Base-by-base conservation (phyloP, 2,888 invertebrate species). In the Rotaria magnacalcarata region DNA sequence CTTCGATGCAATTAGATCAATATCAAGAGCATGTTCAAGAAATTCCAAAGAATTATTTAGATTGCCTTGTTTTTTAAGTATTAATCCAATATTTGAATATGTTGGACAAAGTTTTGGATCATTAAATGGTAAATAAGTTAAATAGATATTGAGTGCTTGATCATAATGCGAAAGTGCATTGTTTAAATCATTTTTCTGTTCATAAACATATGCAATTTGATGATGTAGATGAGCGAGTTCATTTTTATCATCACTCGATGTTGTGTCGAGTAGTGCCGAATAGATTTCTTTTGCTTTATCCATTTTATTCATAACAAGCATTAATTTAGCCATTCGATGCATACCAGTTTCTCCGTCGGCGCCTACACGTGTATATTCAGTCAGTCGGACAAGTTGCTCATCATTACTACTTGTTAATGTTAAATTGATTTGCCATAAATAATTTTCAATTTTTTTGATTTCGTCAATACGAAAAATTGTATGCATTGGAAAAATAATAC, bases 401-500 rank as follows among this genome's bases (percentile, higher is more conserved):
- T 80, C 80, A 47, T 80, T 80, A 43, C 34, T 14, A 43, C 19
- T 47, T 5, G 80, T 80, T 47, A 80, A n/a, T 21, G 19, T 47
- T 47, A 80, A 80, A 21, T 80, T 24, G 3, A 80, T 19, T 80
- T 80, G 24, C 80, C 80, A 80, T 11, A 80, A 6, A 47, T 19
- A 10, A 19, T 80, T n/a, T 47, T 80, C 80, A 14, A 80, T 24
- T 11, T 80, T 47, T 80, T 47, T 47, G 3, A 43, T 47, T 4
- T n/a, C 11, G 11, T 24, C 24, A n/a, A 80, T 80, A 16, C 80
- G 80, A 80, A 80, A 80, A 1, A 80, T n/a, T 7, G 80, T 80
- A 47, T 80, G 80, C 47, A 80, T 47, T n/a, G 80, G 47, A 47
- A 80, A 80, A 16, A 80, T 47, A 80, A 80, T 80, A n/a, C 47